A percentile compares a stretch with the other conserved stretches of the same genome.
Conservation (phyloP, 2,888 invertebrate species). For the Ophonus ardosiacus region DNA sequence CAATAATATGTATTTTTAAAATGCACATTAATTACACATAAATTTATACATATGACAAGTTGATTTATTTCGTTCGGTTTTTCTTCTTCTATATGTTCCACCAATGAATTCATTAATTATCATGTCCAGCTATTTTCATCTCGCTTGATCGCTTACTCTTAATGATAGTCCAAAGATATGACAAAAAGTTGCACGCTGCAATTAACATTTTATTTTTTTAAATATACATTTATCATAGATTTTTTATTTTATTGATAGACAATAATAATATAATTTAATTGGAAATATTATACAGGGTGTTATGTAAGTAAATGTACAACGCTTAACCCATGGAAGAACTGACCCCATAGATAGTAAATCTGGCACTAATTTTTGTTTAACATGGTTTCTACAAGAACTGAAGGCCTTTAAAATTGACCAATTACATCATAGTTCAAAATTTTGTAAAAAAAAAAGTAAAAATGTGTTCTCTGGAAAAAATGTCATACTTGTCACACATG, state of each 20-base stretch:
- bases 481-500: too few species aligned
- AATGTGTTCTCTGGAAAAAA: too few species aligned
- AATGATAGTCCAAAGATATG: not conserved
- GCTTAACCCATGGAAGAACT: too few species aligned
- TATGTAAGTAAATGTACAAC: too few species aligned
- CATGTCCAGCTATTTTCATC: slow-evolving; percentile 41
- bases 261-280: not conserved
- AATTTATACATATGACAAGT: slow-evolving; percentile 46
- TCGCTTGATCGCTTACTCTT: not conserved
- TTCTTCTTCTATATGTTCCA: slow-evolving; percentile 36
- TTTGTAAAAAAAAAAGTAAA: too few species aligned
- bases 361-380: too few species aligned
- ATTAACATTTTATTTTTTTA: not conserved
- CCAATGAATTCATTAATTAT: slow-evolving; percentile 39
- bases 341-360: too few species aligned
- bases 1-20: slow-evolving; percentile 53
- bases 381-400: too few species aligned
- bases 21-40: slow-evolving; percentile 56
- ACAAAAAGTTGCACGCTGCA: not conserved
- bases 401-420: too few species aligned
- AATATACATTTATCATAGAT: not conserved
- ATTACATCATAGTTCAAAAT: too few species aligned
- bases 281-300: too few species aligned
- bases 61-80: slow-evolving; percentile 44
- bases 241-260: not conserved